These are phyloP conservation scores for Aviceda cuculoides DNA, from an alignment of 2,797 vertebrate genomes.

Conservation along the genomic window DNA sequence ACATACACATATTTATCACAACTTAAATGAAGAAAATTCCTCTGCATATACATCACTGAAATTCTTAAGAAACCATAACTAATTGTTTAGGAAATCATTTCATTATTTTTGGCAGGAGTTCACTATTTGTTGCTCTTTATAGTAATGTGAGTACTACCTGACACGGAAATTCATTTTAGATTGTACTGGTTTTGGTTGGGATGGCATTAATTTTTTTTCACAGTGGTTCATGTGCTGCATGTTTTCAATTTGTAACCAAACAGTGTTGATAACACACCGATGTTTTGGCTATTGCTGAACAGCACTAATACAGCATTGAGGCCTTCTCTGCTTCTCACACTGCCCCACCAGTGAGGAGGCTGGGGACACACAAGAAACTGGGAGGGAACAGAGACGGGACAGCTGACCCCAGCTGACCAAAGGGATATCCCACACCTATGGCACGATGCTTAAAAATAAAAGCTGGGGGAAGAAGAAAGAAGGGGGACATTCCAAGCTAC, in stretches of 20 bases:
- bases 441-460: not conserved
- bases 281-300: not conserved
- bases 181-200: not conserved
- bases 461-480: not conserved
- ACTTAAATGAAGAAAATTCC: not conserved
- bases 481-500: not conserved
- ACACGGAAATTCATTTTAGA: not conserved
- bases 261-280: not conserved
- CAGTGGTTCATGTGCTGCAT: not conserved
- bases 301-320: fast-evolving
- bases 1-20: not conserved
- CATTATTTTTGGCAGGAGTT: not conserved
- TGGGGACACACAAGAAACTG: not conserved
- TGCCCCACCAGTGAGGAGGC: not conserved
- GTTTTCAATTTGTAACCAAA: not conserved
- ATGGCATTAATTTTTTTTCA: not conserved
- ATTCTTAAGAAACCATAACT: not conserved
- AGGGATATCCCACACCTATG: not conserved
- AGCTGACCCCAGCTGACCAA: not conserved
- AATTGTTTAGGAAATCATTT: not conserved
- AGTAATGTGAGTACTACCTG: not conserved
- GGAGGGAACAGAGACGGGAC: not conserved
- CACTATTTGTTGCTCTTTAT: not conserved
- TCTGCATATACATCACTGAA: not conserved
- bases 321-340: not conserved